Conservation (phyloP, 2,888 invertebrate genomes). For the Andrena camellia region DNA sequence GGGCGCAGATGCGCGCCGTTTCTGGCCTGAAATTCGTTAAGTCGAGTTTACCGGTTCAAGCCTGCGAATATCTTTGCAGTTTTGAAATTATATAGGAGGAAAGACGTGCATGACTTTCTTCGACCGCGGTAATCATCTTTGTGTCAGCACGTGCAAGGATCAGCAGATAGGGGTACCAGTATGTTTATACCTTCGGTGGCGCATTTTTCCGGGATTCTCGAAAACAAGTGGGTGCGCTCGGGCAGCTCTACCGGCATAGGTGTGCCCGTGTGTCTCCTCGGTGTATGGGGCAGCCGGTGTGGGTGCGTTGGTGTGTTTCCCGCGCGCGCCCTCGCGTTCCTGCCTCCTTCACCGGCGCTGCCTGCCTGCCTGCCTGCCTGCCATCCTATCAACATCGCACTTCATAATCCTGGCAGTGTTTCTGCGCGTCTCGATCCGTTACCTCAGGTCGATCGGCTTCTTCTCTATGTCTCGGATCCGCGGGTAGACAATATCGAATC, state of each 20-base stretch:
- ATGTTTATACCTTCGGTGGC: slow-evolving; percentile 30
- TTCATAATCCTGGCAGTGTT: slow-evolving; percentile 82
- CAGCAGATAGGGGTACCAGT: slow-evolving; percentile 50
- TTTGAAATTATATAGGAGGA: no score
- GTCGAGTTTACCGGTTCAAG: no score
- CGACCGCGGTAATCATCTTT: background rate
- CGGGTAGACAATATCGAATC: background rate
- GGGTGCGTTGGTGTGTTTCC: slow-evolving; percentile 67
- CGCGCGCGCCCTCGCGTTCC: slow-evolving; percentile 69
- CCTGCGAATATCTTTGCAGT: no score
- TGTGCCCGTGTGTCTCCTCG: slow-evolving; percentile 59
- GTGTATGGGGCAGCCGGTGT: slow-evolving; percentile 42
- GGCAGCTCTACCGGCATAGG: slow-evolving; percentile 11
- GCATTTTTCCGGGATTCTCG: slow-evolving; percentile 43
- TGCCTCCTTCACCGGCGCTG: slow-evolving; percentile 72
- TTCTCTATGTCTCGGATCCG: slow-evolving; percentile 39
- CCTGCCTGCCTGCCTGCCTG: slow-evolving; percentile 62
- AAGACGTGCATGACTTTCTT: background rate
- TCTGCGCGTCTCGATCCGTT: slow-evolving; percentile 80
- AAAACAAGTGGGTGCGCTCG: slow-evolving; percentile 44
- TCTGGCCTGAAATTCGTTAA: background rate
- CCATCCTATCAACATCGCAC: slow-evolving; percentile 82
- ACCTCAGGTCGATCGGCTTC: slow-evolving; percentile 66
- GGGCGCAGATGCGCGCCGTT: background rate
- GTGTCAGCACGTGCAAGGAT: slow-evolving; percentile 8